Evolutionary conservation across 2,113 vertebrate species (phyloP), one percentile per base, ranked within the genome.

Genomic region (Perccottus glenii): DNA sequence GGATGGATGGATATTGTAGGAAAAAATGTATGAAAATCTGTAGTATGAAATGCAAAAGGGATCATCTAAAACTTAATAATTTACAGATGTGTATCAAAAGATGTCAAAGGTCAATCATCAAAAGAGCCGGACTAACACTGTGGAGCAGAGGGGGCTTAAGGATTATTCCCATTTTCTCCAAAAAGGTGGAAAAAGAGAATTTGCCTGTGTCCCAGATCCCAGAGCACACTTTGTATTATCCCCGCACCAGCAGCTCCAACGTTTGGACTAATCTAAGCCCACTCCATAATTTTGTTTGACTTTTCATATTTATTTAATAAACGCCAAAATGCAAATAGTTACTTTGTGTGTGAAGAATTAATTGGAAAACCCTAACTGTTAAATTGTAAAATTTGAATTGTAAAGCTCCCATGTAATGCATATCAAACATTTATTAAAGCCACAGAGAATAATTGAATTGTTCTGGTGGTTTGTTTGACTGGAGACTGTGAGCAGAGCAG

Each of bases 381-480:
- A 90, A 93, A 87, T 92, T 81, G 85, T 92, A 91, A 90, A 89
- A 91, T 86, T 83, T 75, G 85, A 89, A 91, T 91, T 86, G 87
- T 83, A 74, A 83, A 77, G 77, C 80, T 86, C 56, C 78, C 78
- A 80, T 88, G 83, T 88, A 89, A 90, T 82, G 84, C 87, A 87
- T 85, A 92, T 92, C 93, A 93, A 94, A 94, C 94, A 95, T 95
- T 95, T 96, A 97, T 96, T 96, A 96, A 94, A 95, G 93, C 93
- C 94, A 83, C 92, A 88, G 92, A 91, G 92, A 96, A 95, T 94
- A 97, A 98, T 96, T 98, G 94, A 98, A 97, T 96, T 96, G 95
- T 96, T 95, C 94, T 94, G 93, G 92, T 81, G 93, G 92, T 94
- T 94, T 95, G 93, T 96, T 96, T 93, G 94, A 95, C 94, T 94